Percentiles rank a stretch among this genome's conserved stretches.
These are phyloP conservation scores for Paracentrotus lividus DNA, from an alignment of 53 echinoderm and acorn worm genomes.

Conservation along the genomic window DNA sequence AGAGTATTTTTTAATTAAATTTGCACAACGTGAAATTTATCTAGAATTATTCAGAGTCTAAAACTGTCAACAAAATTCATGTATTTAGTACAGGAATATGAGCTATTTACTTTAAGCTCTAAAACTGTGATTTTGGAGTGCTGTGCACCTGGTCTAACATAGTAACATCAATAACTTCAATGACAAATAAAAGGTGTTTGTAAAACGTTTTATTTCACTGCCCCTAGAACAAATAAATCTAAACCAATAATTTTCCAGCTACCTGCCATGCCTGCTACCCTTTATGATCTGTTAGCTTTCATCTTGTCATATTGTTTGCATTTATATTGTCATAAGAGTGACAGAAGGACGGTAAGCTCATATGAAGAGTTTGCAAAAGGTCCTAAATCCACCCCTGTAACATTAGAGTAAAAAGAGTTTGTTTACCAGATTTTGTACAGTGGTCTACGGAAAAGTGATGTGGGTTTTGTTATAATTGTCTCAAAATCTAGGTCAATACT, in stretches of 20 bases:
- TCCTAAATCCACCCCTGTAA: background rate
- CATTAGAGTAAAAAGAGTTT: too few relatives aligned
- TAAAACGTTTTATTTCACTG: background rate
- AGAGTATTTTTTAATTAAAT: background rate
- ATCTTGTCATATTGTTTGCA: slow-evolving; percentile 27
- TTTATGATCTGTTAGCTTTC: slow-evolving; percentile 26
- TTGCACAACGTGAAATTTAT: background rate
- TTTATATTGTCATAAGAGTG: too few relatives aligned
- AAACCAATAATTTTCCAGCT: slow-evolving; percentile 17
- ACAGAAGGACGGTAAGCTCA: too few relatives aligned
- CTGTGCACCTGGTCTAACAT: background rate
- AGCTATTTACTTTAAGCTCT: background rate
- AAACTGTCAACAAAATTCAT: background rate
- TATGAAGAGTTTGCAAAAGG: background rate
- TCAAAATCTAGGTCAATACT: too few relatives aligned
- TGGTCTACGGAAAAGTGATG: too few relatives aligned
- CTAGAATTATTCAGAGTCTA: background rate
- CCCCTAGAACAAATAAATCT: slow-evolving; percentile 46
- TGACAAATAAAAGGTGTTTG: slow-evolving; percentile 24
- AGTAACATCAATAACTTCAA: background rate
- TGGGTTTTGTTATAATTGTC: too few relatives aligned
- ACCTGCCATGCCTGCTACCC: slow-evolving; percentile 39
- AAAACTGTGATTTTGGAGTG: slow-evolving; percentile 55
- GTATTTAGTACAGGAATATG: background rate
- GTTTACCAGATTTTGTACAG: too few relatives aligned